A percentile compares a stretch with the other conserved stretches of the same genome.
These are phyloP conservation scores for Pseudochirops cupreus DNA, from an alignment of 2,797 vertebrate genomes.

Conservation along the genomic window DNA sequence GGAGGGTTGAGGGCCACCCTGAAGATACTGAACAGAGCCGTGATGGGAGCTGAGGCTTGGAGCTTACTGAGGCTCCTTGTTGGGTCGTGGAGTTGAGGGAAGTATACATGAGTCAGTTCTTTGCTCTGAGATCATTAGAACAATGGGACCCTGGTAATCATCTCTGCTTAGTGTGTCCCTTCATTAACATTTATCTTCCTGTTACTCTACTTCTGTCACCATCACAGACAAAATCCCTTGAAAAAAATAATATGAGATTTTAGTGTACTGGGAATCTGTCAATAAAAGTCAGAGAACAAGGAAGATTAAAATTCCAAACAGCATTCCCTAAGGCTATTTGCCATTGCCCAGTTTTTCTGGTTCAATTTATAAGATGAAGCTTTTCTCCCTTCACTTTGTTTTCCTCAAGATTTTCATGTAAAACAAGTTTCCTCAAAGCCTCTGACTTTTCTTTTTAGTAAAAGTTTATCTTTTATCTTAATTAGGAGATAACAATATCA, in stretches of 20 bases:
- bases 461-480: background rate
- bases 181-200: slow-evolving; percentile 31
- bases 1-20: background rate
- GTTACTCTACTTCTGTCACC: background rate
- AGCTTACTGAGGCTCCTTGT: background rate
- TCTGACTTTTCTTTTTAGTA: background rate
- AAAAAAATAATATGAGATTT: background rate
- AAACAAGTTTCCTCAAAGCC: background rate
- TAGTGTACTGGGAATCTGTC: background rate
- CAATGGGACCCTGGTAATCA: slow-evolving; percentile 18
- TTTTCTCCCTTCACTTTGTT: background rate
- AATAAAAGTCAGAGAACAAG: background rate
- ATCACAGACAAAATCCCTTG: background rate
- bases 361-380: background rate
- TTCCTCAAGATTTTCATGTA: background rate
- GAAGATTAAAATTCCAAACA: background rate
- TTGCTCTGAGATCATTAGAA: slow-evolving; percentile 38
- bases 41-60: background rate
- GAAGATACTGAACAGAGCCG: background rate
- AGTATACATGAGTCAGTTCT: slow-evolving; percentile 36
- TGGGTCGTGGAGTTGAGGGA: slow-evolving; percentile 1
- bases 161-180: slow-evolving; percentile 16
- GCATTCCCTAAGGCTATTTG: background rate
- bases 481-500: background rate
- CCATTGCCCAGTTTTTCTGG: background rate